Percentiles rank a stretch among this genome's conserved stretches.
phyloP scores from a whole-genome alignment of 2,888 invertebrate species.

The Spisula subtruncata region DNA sequence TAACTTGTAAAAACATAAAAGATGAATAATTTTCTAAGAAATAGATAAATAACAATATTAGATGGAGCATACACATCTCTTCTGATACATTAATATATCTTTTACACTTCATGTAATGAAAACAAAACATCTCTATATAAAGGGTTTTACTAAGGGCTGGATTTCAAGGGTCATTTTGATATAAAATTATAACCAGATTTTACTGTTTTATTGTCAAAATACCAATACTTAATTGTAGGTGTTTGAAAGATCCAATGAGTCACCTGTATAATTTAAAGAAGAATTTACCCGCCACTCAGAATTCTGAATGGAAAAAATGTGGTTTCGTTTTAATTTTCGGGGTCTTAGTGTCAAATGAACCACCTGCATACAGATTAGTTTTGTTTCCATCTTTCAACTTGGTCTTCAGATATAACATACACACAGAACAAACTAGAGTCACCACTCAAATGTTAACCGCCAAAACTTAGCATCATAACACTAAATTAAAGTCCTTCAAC shows the following conservation, averaged over 20 bases:
- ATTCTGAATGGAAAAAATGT: no score
- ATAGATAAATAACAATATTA: slow-evolving; percentile 57
- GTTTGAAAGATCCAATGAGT: no score
- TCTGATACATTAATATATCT: slow-evolving; percentile 24
- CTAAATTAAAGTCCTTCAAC: background rate
- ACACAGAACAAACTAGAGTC: background rate
- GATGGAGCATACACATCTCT: slow-evolving; percentile 33
- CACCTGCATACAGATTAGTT: no score
- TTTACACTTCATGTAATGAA: slow-evolving; percentile 6
- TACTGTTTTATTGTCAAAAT: no score
- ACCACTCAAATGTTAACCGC: background rate
- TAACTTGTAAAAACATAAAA: slow-evolving; percentile 58
- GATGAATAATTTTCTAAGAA: slow-evolving; percentile 58
- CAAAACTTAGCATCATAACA: background rate
- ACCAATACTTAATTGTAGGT: no score
- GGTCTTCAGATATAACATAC: slow-evolving; percentile 6
- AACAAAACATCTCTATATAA: background rate
- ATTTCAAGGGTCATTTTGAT: no score
- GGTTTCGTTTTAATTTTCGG: no score
- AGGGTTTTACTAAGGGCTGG: no score
- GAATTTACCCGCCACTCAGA: no score
- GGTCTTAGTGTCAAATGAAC: no score
- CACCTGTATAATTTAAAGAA: no score
- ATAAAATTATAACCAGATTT: no score
- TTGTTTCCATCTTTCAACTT: background rate